A percentile compares a stretch with the other conserved stretches of the same genome.
Conservation (phyloP, 1,140 invertebrate genomes). For the Caerostris extrusa region DNA sequence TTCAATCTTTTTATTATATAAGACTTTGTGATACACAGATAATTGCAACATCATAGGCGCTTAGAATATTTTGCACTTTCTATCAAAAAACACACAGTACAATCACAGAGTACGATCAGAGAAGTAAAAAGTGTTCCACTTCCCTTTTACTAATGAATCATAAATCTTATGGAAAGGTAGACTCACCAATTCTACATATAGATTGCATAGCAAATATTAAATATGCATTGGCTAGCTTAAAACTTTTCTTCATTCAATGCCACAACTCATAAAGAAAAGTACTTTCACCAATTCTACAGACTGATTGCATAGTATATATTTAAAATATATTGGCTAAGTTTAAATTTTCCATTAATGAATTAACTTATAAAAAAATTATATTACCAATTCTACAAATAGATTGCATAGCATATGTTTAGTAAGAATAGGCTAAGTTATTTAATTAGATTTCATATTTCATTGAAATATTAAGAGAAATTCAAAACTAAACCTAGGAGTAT, state of each 20-base stretch:
- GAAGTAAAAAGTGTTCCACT: background rate
- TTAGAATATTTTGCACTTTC: constrained; percentile 52
- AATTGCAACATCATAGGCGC: constrained; percentile 40
- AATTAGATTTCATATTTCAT: too few species aligned
- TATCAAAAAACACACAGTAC: constrained; percentile 35
- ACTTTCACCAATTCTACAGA: background rate
- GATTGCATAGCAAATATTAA: constrained; percentile 22
- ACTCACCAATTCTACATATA: background rate
- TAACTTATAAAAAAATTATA: too few species aligned
- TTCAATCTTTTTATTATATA: constrained; percentile 23
- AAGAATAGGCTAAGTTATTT: too few species aligned
- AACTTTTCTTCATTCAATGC: background rate
- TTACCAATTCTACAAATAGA: too few species aligned
- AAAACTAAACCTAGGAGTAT: too few species aligned
- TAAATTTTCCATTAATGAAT: background rate
- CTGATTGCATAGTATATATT: constrained; percentile 7
- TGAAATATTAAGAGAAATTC: too few species aligned
- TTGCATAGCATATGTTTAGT: too few species aligned
- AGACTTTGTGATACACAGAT: constrained; percentile 49
- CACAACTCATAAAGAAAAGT: background rate
- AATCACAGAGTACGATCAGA: constrained; percentile 53
- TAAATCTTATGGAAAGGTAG: background rate
- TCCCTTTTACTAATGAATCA: background rate
- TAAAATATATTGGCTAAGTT: background rate
- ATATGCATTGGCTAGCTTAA: background rate